Evolutionary conservation across 2,113 vertebrate genomes (phyloP).

Genomic region (Seriola quinqueradiata): DNA sequence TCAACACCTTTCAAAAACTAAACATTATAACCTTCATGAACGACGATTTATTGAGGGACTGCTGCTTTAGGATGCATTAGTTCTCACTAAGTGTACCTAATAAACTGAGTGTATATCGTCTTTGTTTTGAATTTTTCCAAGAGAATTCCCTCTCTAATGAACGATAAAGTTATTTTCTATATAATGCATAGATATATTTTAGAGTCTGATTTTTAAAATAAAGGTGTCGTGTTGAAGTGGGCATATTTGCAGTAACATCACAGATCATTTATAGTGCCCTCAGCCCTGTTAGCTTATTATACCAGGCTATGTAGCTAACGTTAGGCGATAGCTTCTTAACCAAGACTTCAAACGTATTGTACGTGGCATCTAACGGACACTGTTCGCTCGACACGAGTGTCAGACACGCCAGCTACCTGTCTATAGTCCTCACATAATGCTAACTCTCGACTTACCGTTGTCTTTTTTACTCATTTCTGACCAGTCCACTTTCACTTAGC

Average conservation of each 20-base stretch:
- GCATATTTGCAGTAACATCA: not conserved
- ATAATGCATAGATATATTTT: not conserved
- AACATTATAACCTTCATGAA: no score
- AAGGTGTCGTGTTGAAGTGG: not conserved
- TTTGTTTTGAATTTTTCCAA: no score
- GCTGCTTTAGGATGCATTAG: no score
- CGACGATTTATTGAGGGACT: no score
- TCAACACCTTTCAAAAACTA: no score
- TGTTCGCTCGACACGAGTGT: not conserved
- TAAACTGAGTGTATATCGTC: no score
- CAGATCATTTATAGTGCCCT: fast-evolving
- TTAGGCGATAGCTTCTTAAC: conserved; percentile 8
- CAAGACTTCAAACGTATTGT: not conserved
- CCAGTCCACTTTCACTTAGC: not conserved
- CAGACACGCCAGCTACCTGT: fast-evolving
- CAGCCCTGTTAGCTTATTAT: not conserved
- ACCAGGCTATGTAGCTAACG: conserved; percentile 1
- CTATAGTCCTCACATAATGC: fast-evolving
- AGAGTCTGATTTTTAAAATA: not conserved
- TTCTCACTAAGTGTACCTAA: no score
- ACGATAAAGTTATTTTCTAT: no score
- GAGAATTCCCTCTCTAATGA: no score
- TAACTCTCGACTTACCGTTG: conserved; percentile 61
- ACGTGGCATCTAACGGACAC: not conserved
- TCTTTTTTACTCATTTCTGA: conserved; percentile 84